Base-by-base conservation (phyloP, 1,140 invertebrate genomes). In the Pissodes strobi region DNA sequence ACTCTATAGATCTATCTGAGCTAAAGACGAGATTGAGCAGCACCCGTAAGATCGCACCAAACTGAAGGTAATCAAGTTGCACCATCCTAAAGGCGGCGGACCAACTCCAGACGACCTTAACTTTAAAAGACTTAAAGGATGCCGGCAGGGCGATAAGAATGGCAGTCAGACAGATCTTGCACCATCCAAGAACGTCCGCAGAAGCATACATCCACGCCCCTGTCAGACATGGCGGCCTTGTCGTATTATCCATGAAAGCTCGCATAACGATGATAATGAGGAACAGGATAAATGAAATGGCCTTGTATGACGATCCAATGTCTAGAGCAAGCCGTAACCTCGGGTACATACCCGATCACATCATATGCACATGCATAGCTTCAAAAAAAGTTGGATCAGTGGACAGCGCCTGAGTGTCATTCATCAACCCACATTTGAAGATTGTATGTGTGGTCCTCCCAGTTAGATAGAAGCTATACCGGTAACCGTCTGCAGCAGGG, bases 1-100 rank as follows among this genome's bases (percentile, higher is more conserved):
- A 9, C 2, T 21, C 5, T 19, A n/a, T 18, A 27, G 8, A 0
- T 27, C 10, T 6, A 2, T n/a, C 4, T 9, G 48, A 51, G 10
- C 23, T 62, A 1, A 0, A 12, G 3, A 4, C 10, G 15, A 6
- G 1, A 18, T n/a, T 64, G 4, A 6, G 2, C 8, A 22, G 65
- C 66, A 3, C 67, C 67, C n/a, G 22, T 71, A 1, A 70, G 58
- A 27, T 57, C 66, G 1, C 12, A 65, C 4, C 69, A 66, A 21
- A 70, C 25, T 70, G 23, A 22, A 41, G n/a, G 15, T 68, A 0
- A 9, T 70, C 0, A 65, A 59, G 15, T 5, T 66, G 48, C 45
- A 45, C 68, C 0, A 30, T 68, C 1, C 66, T 62, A 1, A 23
- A 41, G 13, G 8, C 34, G 0, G 8, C 61, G 1, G 22, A 57